These are phyloP conservation scores for Amaurobius ferox DNA, from an alignment of 2,888 invertebrate species.

Conservation along the genomic window DNA sequence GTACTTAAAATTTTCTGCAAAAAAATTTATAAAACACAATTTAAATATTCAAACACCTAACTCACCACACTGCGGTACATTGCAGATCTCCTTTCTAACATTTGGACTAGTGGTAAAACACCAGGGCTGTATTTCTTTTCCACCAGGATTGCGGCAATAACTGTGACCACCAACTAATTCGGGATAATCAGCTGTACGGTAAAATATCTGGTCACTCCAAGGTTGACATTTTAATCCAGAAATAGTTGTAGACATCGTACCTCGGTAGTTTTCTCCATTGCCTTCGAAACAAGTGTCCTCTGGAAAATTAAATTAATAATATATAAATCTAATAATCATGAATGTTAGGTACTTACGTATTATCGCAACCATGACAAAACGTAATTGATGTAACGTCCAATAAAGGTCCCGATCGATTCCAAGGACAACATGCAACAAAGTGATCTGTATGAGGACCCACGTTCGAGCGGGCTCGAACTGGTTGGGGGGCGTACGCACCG, in stretches of 20 bases:
- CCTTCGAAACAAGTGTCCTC: constrained; percentile 94
- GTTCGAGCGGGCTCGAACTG: too few relatives aligned
- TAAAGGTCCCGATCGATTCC: too few relatives aligned
- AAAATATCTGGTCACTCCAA: constrained; percentile 89
- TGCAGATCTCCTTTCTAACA: constrained; percentile 87
- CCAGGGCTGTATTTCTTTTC: constrained; percentile 89
- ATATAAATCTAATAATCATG: too few relatives aligned
- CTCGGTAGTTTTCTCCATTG: constrained; percentile 87
- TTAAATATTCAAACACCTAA: too few relatives aligned
- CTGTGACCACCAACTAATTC: constrained; percentile 92
- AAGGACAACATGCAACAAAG: too few relatives aligned
- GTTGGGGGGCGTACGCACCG: too few relatives aligned
- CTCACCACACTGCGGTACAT: constrained; percentile 90
- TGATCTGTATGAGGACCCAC: too few relatives aligned
- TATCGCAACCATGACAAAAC: too few relatives aligned
- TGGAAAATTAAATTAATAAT: constrained; percentile 75
- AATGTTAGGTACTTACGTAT: too few relatives aligned
- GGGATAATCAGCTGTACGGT: constrained; percentile 86
- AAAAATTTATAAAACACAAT: too few relatives aligned
- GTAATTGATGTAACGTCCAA: too few relatives aligned
- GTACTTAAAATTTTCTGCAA: too few relatives aligned
- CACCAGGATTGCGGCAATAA: constrained; percentile 93
- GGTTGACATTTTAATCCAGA: constrained; percentile 84
- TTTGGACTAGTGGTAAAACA: constrained; percentile 84
- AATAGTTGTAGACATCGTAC: constrained; percentile 81